Evolutionary conservation across 1,140 invertebrate species (phyloP).

Genomic region (Odontomachus brunneus): DNA sequence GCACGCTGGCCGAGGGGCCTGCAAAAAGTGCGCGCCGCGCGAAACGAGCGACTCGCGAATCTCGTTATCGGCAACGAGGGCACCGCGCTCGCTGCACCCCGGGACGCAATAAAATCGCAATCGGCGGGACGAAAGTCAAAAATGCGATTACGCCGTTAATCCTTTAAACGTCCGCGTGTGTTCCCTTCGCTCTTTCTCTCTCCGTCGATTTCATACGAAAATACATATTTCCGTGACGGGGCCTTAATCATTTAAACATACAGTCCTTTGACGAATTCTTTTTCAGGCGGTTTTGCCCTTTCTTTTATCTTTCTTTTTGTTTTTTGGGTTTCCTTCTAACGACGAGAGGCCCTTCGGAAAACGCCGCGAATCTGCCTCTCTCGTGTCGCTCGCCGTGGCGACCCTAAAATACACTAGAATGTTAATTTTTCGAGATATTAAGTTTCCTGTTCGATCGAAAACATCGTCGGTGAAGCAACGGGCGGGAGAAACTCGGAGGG

Average conservation of each 20-base stretch:
- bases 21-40: conserved; percentile 16
- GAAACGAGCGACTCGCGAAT: conserved; percentile 32
- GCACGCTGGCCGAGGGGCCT: no score
- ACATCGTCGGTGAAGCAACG: no score
- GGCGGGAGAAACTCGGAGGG: neutral
- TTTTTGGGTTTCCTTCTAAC: no score
- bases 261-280: conserved; percentile 7
- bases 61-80: conserved; percentile 42
- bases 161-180: conserved; percentile 14
- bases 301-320: neutral
- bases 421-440: no score
- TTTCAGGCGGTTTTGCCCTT: neutral
- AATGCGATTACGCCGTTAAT: conserved; percentile 51
- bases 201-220: neutral
- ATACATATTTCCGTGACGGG: conserved; percentile 20
- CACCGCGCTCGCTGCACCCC: neutral
- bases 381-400: no score
- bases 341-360: no score
- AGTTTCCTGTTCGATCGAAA: no score
- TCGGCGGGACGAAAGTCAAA: conserved; percentile 55
- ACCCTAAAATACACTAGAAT: no score
- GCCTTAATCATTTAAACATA: conserved; percentile 37
- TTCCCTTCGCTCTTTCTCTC: conserved; percentile 10
- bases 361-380: no score
- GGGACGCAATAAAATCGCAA: conserved; percentile 57